These are phyloP conservation scores for Chironex yamaguchii DNA, from an alignment of 30 jellyfish, hydroid and myxozoan species.

Conservation along the genomic window DNA sequence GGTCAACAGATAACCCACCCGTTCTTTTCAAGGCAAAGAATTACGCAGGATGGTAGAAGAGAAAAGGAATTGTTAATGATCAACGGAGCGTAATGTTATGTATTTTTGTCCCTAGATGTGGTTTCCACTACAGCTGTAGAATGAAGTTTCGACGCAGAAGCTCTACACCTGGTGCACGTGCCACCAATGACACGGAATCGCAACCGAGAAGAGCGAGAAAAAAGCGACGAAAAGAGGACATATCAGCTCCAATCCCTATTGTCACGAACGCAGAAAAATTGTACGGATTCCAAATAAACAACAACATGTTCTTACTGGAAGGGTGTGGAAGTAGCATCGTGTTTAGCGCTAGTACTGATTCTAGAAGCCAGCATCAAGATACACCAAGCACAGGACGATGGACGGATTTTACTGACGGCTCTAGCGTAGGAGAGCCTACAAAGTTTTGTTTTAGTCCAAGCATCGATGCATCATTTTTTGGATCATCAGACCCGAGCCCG, in stretches of 20 bases:
- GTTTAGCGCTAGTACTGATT: conserved; percentile 70
- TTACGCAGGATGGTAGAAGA: too few relatives aligned
- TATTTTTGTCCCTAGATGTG: background rate
- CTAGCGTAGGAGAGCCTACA: conserved; percentile 12
- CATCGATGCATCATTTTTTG: conserved; percentile 19
- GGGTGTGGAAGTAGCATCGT: conserved; percentile 63
- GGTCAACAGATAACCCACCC: too few relatives aligned
- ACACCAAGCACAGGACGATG: conserved; percentile 62
- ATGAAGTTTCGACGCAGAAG: background rate
- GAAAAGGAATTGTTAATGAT: background rate
- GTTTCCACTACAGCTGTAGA: background rate
- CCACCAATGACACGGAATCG: background rate
- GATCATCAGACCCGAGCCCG: conserved; percentile 26
- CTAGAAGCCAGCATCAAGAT: conserved; percentile 36
- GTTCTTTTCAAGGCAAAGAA: too few relatives aligned
- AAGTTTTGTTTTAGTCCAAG: conserved; percentile 60
- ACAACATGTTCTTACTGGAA: conserved; percentile 48
- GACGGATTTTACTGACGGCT: conserved; percentile 48
- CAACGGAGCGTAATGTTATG: background rate
- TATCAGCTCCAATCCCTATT: conserved; percentile 76
- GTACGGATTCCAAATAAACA: conserved; percentile 60
- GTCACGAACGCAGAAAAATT: conserved; percentile 60
- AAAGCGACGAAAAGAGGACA: conserved; percentile 71
- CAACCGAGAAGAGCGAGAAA: background rate
- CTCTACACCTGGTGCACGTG: background rate